A percentile compares a stretch with the other conserved stretches of the same genome.
These are phyloP conservation scores for Chelonus insularis DNA, from an alignment of 1,140 invertebrate genomes.

Conservation along the genomic window DNA sequence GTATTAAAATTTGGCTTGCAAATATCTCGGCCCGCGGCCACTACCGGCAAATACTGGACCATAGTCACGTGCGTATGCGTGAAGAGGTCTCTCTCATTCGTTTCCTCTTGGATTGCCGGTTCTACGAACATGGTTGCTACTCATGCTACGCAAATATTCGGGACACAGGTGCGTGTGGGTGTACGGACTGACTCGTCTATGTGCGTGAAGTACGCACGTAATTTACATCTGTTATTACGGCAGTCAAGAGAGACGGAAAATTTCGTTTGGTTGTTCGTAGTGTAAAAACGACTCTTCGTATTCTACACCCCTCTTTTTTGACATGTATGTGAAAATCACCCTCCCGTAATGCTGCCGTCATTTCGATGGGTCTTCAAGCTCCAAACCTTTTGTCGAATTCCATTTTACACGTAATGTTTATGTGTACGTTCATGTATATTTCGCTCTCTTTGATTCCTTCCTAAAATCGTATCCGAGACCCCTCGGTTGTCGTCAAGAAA, in stretches of 20 bases:
- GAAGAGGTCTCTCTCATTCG: constrained; percentile 12
- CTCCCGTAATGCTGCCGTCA: constrained; percentile 2
- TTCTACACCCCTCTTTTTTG: not conserved
- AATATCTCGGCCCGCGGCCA: constrained; percentile 57
- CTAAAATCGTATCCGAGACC: not conserved
- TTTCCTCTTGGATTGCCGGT: constrained; percentile 11
- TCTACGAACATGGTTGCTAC: constrained; percentile 9
- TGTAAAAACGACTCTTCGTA: constrained; percentile 14
- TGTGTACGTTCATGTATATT: not conserved
- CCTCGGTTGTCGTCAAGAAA: not conserved
- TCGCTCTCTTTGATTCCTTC: not conserved
- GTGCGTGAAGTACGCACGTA: constrained; percentile 47
- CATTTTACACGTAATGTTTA: not conserved
- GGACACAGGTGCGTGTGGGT: constrained; percentile 29
- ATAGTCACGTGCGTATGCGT: constrained; percentile 24
- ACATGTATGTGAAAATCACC: constrained; percentile 1
- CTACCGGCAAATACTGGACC: constrained; percentile 27
- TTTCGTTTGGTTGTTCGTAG: constrained; percentile 8
- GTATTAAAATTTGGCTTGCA: constrained; percentile 64
- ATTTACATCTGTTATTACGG: constrained; percentile 61
- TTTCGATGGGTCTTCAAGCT: not conserved
- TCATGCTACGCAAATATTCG: constrained; percentile 31
- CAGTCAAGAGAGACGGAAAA: constrained; percentile 34
- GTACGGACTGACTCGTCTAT: constrained; percentile 27
- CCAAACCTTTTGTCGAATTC: constrained; percentile 18